Base-by-base conservation (phyloP, 2,888 invertebrate species). In the Parelbella ahira region DNA sequence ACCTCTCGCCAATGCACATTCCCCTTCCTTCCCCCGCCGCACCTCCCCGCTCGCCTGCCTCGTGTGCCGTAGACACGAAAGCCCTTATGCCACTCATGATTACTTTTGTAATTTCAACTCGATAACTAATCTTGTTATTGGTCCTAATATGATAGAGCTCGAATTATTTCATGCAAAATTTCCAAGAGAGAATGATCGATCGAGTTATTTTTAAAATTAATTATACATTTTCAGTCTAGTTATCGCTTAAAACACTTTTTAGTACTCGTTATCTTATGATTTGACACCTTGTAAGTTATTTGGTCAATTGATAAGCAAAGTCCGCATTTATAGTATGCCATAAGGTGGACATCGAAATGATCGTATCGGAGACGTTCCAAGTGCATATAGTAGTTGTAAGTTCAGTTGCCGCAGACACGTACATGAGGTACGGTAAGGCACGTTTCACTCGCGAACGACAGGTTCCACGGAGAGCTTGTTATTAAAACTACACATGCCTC, bases 401-500 rank as follows among this genome's bases (percentile, higher is more conserved):
- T 34, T 34, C 13, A 8, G 13, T 13, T 12, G 1, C 33, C 1
- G 24, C 5, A 15, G 27, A 13, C 8, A 27, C 8, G 33, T 30
- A 38, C 12, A 36, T 33, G 45, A 48, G 45, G 37, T 47, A 54
- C 52, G 49, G 60, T 64, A 62, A 64, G 53, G 51, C 57, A 54
- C 66, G 69, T 74, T 74, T 71, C 72, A 62, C 67, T 50, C 46
- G 56, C 54, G 54, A 60, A 57, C 66, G 71, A 66, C 72, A 50
- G 55, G 63, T 67, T 71, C 54, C 54, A 51, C 58, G 55, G 58
- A 66, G 59, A 55, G 60, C 62, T 63, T 46, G 57, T 60, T 58
- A 56, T 56, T 60, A 64, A 68, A 66, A 68, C 59, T 68, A 54
- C 65, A 56, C 56, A 61, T 55, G 63, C 65, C 71, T n/a, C 66